phyloP scores from a whole-genome alignment of 2,797 vertebrate genomes.

The Acanthornis magna region DNA sequence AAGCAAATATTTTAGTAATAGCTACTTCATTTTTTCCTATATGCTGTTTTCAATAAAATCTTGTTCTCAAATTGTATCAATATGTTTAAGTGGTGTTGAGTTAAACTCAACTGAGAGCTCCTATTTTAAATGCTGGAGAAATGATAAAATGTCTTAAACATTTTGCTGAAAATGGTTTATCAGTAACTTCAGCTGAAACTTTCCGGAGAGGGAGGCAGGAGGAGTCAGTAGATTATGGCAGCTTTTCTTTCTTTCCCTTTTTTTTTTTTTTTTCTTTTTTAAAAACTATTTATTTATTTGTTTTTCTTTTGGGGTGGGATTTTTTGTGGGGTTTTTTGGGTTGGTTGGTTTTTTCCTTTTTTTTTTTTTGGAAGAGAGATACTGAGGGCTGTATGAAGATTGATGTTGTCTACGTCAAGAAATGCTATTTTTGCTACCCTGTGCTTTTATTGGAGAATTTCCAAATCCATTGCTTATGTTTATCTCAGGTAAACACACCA shows the following conservation, averaged over 20 bases:
- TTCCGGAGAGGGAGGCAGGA: not conserved
- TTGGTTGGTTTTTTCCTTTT: not conserved
- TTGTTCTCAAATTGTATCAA: accelerated
- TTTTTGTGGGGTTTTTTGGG: not conserved
- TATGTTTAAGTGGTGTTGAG: not conserved
- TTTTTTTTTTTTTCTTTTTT: too few species aligned
- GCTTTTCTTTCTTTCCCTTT: not conserved
- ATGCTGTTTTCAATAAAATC: not conserved
- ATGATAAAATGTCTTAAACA: not conserved
- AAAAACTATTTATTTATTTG: not conserved
- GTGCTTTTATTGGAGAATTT: not conserved
- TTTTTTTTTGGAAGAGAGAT: not conserved
- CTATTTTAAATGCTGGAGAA: not conserved
- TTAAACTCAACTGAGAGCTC: not conserved
- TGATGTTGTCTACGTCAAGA: not conserved
- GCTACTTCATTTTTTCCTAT: accelerated
- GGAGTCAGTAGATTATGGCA: accelerated
- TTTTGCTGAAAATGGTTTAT: not conserved
- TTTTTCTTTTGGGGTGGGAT: not conserved
- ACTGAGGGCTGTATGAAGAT: not conserved
- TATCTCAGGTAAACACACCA: not conserved
- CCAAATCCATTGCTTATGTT: not conserved
- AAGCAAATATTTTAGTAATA: not conserved
- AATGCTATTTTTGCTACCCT: not conserved
- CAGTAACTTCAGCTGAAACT: not conserved